Evolutionary conservation across 2,888 invertebrate genomes (phyloP).

Genomic region (Drosophila bunnanda): DNA sequence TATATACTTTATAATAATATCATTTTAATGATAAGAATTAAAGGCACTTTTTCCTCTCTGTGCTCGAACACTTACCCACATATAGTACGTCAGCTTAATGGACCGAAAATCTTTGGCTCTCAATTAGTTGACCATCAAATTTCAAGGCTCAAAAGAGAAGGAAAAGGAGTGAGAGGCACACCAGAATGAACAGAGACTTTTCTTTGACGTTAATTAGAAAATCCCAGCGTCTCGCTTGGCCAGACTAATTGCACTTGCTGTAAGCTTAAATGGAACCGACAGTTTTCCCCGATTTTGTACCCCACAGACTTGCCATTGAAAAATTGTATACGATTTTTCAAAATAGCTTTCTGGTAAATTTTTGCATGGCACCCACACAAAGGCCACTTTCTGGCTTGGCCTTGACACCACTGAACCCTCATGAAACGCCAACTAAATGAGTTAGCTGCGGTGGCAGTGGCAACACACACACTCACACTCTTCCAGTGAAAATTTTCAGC

Average conservation of each 20-base stretch:
- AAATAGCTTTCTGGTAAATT: slow-evolving; percentile 3
- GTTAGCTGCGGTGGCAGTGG: slow-evolving; percentile 19
- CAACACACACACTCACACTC: background rate
- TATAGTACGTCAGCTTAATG: slow-evolving; percentile 21
- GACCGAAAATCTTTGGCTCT: slow-evolving; percentile 25
- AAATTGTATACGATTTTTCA: slow-evolving; percentile 22
- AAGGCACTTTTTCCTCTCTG: background rate
- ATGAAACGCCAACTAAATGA: slow-evolving; percentile 18
- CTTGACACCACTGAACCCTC: slow-evolving; percentile 8
- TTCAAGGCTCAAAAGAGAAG: background rate
- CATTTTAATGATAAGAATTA: too few species aligned
- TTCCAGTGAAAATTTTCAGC: slow-evolving; percentile 4
- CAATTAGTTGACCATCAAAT: slow-evolving; percentile 41
- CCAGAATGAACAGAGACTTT: slow-evolving; percentile 4
- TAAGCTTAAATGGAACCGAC: slow-evolving; percentile 13
- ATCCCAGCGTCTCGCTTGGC: slow-evolving; percentile 24
- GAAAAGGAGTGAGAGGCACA: background rate
- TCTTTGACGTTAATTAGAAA: slow-evolving; percentile 44
- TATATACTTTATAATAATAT: too few species aligned
- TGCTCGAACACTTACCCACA: background rate
- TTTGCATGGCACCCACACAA: slow-evolving; percentile 17
- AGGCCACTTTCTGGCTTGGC: slow-evolving; percentile 11
- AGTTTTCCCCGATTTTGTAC: slow-evolving; percentile 14
- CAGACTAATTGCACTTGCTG: slow-evolving; percentile 34
- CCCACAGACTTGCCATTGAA: slow-evolving; percentile 3